Evolutionary conservation across 1,140 invertebrate species (phyloP).

Genomic region (Sitophilus oryzae): DNA sequence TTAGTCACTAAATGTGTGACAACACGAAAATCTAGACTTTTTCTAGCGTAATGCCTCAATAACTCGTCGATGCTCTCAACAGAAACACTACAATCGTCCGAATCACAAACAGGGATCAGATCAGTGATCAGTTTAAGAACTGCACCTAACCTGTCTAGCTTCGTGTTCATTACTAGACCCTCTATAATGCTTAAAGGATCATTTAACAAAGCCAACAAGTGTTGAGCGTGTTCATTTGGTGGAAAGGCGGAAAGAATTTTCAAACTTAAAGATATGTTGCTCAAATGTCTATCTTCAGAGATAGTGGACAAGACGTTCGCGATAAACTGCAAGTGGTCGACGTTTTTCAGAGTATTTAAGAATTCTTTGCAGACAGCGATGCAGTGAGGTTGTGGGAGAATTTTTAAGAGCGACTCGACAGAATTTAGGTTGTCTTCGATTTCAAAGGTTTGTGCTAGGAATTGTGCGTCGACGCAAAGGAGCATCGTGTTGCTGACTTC

Average conservation of each 20-base stretch:
- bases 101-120: conserved; percentile 28
- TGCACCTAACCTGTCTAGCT: conserved; percentile 57
- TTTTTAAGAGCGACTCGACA: conserved; percentile 46
- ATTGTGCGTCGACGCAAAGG: conserved; percentile 43
- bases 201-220: conserved; percentile 58
- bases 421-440: conserved; percentile 41
- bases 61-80: conserved; percentile 57
- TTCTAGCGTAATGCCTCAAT: conserved; percentile 64
- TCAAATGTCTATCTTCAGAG: conserved; percentile 40
- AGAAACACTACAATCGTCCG: conserved; percentile 42
- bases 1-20: conserved; percentile 42
- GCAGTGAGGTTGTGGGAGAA: conserved; percentile 49
- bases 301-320: conserved; percentile 2
- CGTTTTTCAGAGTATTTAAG: conserved; percentile 55
- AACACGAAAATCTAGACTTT: conserved; percentile 64
- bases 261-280: conserved; percentile 52
- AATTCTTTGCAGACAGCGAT: conserved; percentile 56
- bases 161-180: conserved; percentile 69
- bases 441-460: conserved; percentile 45
- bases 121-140: conserved; percentile 46
- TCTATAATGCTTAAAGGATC: conserved; percentile 66
- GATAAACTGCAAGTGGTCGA: conserved; percentile 49
- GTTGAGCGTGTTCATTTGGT: conserved; percentile 46
- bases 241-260: conserved; percentile 57
- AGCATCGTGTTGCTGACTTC: conserved; percentile 24